A percentile compares a stretch with the other conserved stretches of the same genome.
Conservation (phyloP, 2,888 invertebrate genomes). For the Bedellia somnulentella region DNA sequence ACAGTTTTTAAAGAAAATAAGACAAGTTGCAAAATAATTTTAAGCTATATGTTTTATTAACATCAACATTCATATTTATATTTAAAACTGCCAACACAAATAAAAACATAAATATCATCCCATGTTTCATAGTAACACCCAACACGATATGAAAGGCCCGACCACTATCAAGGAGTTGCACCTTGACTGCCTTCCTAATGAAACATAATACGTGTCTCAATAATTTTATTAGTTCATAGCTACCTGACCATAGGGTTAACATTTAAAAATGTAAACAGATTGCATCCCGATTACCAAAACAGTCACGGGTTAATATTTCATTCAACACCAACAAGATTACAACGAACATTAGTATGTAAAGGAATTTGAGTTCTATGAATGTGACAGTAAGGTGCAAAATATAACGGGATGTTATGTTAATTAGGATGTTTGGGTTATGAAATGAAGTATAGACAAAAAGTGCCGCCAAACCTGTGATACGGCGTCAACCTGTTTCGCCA, state of each 20-base stretch:
- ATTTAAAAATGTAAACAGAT: slow-evolving; percentile 27
- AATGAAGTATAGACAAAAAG: slow-evolving; percentile 28
- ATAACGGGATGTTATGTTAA: not conserved
- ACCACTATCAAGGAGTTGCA: no score
- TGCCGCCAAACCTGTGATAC: slow-evolving; percentile 54
- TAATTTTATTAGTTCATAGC: slow-evolving; percentile 35
- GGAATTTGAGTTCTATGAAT: not conserved
- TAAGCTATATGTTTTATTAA: no score
- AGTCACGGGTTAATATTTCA: slow-evolving; percentile 29
- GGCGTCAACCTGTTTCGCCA: slow-evolving; percentile 16
- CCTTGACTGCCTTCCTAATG: no score
- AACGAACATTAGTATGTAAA: not conserved
- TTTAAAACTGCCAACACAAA: no score
- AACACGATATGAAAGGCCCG: no score
- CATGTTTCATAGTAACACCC: no score
- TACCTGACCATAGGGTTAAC: slow-evolving; percentile 35
- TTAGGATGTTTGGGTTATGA: not conserved
- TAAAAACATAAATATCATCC: no score
- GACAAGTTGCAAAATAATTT: no score
- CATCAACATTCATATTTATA: no score
- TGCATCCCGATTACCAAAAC: slow-evolving; percentile 53
- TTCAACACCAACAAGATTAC: no score
- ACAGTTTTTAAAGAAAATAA: no score
- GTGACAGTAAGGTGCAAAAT: not conserved
- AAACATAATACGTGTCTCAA: no score